Evolutionary conservation across 2,888 invertebrate species (phyloP).

Genomic region (Platynereis dumerilii): DNA sequence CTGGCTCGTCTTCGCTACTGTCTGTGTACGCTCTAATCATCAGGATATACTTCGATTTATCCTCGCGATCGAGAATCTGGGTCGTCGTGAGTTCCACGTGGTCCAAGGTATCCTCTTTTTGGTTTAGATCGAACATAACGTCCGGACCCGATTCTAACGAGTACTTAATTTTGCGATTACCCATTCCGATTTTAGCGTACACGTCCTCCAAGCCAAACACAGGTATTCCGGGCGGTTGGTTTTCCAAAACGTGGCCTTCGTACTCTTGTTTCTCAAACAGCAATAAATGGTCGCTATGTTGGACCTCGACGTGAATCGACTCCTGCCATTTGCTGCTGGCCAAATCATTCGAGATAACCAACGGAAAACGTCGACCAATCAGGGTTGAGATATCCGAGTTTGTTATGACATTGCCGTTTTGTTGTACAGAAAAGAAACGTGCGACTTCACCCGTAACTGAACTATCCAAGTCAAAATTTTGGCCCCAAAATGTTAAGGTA

Average conservation of each 20-base stretch:
- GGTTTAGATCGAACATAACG: constrained; percentile 30
- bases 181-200: constrained; percentile 11
- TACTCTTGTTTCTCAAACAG: constrained; percentile 30
- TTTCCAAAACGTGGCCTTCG: constrained; percentile 34
- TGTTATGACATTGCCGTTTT: constrained; percentile 42
- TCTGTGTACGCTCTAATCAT: constrained; percentile 66
- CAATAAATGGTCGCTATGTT: constrained; percentile 25
- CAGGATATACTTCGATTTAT: constrained; percentile 74
- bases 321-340: constrained; percentile 31
- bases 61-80: constrained; percentile 80
- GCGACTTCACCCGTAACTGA: constrained; percentile 11
- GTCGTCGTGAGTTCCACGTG: constrained; percentile 41
- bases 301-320: constrained; percentile 32
- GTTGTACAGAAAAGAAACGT: constrained; percentile 27
- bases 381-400: constrained; percentile 35
- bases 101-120: constrained; percentile 12
- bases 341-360: constrained; percentile 34
- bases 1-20: constrained; percentile 73
- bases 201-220: constrained; percentile 31
- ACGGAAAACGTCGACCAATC: constrained; percentile 32
- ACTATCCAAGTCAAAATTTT: constrained; percentile 22
- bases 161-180: constrained; percentile 23
- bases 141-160: constrained; percentile 18
- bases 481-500: constrained; percentile 30
- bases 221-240: constrained; percentile 22